These are phyloP conservation scores for Brachionus paranguensis DNA, from an alignment of 1,140 invertebrate genomes.

Conservation along the genomic window DNA sequence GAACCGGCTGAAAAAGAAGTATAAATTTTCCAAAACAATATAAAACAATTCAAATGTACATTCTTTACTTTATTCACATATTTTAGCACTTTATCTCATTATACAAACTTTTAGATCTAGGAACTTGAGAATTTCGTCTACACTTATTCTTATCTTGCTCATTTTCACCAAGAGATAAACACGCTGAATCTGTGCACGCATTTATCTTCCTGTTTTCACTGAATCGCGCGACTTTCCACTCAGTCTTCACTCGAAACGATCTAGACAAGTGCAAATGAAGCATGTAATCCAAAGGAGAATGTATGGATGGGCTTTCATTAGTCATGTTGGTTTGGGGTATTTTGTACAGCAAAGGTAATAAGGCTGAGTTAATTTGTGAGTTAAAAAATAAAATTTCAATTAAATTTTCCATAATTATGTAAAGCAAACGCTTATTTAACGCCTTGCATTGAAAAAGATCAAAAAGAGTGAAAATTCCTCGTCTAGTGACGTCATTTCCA, in stretches of 20 bases:
- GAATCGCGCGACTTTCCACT: neutral
- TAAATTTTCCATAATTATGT: slow-evolving; percentile 78
- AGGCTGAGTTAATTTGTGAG: neutral
- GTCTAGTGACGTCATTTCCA: slow-evolving; percentile 77
- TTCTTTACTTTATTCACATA: neutral
- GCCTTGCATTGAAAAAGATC: slow-evolving; percentile 75
- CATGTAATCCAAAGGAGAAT: neutral
- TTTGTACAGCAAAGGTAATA: neutral
- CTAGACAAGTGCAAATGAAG: slow-evolving; percentile 17
- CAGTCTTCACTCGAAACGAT: neutral
- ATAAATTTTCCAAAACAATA: neutral
- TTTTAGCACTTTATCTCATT: slow-evolving; percentile 20
- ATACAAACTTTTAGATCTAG: slow-evolving; percentile 8
- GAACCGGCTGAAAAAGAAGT: neutral
- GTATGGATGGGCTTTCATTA: neutral
- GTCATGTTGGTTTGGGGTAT: neutral
- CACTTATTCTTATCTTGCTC: neutral
- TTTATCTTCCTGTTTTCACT: neutral
- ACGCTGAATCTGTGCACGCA: neutral
- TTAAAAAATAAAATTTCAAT: slow-evolving; percentile 64
- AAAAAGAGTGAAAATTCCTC: slow-evolving; percentile 79
- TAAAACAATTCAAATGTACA: neutral
- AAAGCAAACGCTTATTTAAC: slow-evolving; percentile 75
- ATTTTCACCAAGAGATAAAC: neutral
- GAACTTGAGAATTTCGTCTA: neutral